These are phyloP conservation scores for Tokudaia muenninki DNA, from an alignment of 2,797 vertebrate species.

Conservation along the genomic window DNA sequence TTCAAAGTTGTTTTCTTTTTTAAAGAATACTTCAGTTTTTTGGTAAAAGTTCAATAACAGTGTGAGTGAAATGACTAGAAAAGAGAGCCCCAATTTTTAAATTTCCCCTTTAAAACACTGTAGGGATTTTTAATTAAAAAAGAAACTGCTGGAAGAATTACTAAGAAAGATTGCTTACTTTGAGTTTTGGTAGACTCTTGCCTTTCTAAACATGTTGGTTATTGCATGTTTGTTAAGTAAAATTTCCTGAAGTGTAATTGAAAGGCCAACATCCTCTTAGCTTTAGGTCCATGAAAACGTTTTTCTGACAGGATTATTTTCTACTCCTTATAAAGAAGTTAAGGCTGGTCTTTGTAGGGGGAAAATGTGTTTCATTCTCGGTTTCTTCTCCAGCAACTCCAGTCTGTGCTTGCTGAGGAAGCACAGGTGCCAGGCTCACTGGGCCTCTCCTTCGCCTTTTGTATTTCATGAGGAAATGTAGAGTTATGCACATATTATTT, in stretches of 20 bases:
- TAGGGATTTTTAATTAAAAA: constrained; percentile 24
- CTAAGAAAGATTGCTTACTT: constrained; percentile 9
- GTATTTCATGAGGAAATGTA: constrained; percentile 12
- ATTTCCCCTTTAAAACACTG: not conserved
- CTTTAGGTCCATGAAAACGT: not conserved
- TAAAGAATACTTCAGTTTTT: not conserved
- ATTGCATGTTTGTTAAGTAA: not conserved
- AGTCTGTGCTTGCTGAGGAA: not conserved
- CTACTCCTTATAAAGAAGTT: constrained; percentile 24
- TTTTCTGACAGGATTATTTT: constrained; percentile 52
- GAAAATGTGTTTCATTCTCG: not conserved
- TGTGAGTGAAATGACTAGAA: not conserved
- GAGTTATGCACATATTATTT: not conserved
- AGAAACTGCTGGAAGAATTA: not conserved
- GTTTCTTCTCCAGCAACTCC: not conserved
- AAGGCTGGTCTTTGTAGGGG: not conserved
- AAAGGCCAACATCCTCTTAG: not conserved
- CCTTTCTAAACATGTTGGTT: constrained; percentile 30
- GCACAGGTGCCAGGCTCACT: not conserved
- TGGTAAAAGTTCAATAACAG: not conserved
- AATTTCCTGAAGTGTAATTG: not conserved
- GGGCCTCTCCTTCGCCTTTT: not conserved
- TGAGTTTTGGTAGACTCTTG: constrained; percentile 33
- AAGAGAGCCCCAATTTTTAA: not conserved
- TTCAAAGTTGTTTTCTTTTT: not conserved